These are phyloP conservation scores for Drosophila pruinosa DNA, from an alignment of 1,140 invertebrate species.

Conservation along the genomic window DNA sequence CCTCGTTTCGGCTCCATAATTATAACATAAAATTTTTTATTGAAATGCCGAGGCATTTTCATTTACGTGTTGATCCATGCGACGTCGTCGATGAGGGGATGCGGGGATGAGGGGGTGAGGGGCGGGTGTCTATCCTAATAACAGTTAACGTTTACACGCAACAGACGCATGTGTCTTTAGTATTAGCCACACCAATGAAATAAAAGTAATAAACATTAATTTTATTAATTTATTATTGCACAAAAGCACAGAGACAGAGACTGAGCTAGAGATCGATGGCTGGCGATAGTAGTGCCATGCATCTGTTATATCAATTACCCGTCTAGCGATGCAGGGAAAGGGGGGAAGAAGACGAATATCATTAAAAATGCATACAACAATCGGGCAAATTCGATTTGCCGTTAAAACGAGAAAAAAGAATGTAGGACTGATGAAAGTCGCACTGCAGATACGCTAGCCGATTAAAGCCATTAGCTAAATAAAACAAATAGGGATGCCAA, in stretches of 20 bases:
- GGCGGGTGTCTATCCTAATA: constrained; percentile 8
- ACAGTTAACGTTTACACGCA: constrained; percentile 36
- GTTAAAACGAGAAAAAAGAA: constrained; percentile 24
- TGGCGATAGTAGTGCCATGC: neutral
- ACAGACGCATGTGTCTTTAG: constrained; percentile 28
- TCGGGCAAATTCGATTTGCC: constrained; percentile 66
- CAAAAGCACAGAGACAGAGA: neutral
- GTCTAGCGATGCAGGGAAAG: neutral
- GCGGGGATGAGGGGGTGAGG: neutral
- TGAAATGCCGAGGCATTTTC: constrained; percentile 63
- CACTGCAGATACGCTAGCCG: neutral
- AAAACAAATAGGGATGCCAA: too few relatives aligned
- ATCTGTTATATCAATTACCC: neutral
- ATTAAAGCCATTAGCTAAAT: too few relatives aligned
- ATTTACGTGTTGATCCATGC: constrained; percentile 34
- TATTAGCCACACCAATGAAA: constrained; percentile 48
- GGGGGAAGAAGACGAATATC: constrained; percentile 1
- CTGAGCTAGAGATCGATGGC: neutral
- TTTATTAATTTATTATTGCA: constrained; percentile 69
- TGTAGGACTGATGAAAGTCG: neutral
- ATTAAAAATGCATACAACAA: constrained; percentile 68
- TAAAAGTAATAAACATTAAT: constrained; percentile 67
- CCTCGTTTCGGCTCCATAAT: constrained; percentile 56
- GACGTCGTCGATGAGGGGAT: too few relatives aligned
- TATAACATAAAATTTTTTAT: constrained; percentile 74